Base-by-base conservation (phyloP, 1,140 invertebrate species). In the Heliothis subflexa region DNA sequence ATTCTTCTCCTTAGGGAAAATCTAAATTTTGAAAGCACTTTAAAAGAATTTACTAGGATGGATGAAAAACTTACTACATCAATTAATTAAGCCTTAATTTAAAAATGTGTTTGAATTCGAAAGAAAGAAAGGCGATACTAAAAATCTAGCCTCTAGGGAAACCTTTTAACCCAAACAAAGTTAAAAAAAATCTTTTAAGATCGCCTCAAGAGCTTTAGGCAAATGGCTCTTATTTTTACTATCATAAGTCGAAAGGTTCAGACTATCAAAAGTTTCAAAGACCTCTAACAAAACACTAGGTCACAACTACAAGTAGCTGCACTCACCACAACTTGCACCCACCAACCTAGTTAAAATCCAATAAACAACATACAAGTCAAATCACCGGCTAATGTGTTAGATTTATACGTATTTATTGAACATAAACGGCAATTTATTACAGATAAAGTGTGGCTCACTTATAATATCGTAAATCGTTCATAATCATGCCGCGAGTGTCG, bases 391-490 rank as follows among this genome's bases (percentile, higher is more conserved):
- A 72, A 72, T 72, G 45, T 55, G 55, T 55, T 55, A 72, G 68
- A 72, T 72, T 33, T 55, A 72, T 72, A 40, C 14, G 28, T 55
- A 54, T 52, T 50, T 66, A 59, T 68, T 75, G 55, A 64, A 49
- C 57, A 64, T 68, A 78, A 78, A 81, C 49, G 25, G 72, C 52
- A 50, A 68, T 66, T 70, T 52, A 70, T 70, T 54, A 52, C 45
- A 70, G 14, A 62, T 78, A 64, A 77, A 80, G 73, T n/a, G 59
- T 64, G n/a, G 73, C 14, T 72, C 61, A 66, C 33, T 81, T 68
- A 75, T 80, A 79, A 77, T 71, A 79, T 76, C 75, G 71, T 82
- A 85, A 82, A 79, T 78, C 54, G 80, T 82, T 78, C 55, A 80
- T 82, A 79, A 86, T 83, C 80, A 73, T 3, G 49, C 55, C 72